A percentile compares a stretch with the other conserved stretches of the same genome.
These are phyloP conservation scores for Anas flavirostris DNA, from an alignment of 2,797 vertebrate genomes.

Conservation along the genomic window DNA sequence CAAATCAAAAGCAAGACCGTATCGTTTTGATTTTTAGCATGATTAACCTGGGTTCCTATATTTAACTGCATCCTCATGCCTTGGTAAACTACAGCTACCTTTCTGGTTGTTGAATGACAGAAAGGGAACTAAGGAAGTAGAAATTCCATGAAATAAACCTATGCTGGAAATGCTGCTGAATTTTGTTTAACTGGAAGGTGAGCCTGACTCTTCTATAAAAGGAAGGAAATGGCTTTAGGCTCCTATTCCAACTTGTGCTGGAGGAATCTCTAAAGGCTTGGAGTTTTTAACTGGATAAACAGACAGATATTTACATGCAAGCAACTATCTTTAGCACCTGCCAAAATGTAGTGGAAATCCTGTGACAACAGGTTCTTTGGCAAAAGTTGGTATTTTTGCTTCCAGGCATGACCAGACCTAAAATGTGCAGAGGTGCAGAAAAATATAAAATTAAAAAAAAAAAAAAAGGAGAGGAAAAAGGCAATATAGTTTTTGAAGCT, in stretches of 20 bases:
- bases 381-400: neutral
- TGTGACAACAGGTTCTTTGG: constrained; percentile 10
- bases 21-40: neutral
- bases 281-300: neutral
- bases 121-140: neutral
- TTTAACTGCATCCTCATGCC: neutral
- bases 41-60: neutral
- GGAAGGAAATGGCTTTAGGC: constrained; percentile 2
- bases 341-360: constrained; percentile 5
- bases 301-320: neutral
- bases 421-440: neutral
- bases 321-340: neutral
- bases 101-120: neutral
- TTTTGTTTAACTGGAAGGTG: neutral
- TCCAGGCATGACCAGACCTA: neutral
- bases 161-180: neutral
- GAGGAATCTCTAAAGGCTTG: neutral
- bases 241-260: neutral
- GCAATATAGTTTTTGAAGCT: neutral
- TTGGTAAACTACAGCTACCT: neutral
- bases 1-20: neutral
- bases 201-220: neutral
- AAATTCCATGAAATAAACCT: neutral
- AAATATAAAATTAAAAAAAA: neutral
- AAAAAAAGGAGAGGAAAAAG: neutral